A percentile compares a stretch with the other conserved stretches of the same genome.
These are phyloP conservation scores for Kryptolebias ocellatus DNA, from an alignment of 2,797 vertebrate species.

Conservation along the genomic window DNA sequence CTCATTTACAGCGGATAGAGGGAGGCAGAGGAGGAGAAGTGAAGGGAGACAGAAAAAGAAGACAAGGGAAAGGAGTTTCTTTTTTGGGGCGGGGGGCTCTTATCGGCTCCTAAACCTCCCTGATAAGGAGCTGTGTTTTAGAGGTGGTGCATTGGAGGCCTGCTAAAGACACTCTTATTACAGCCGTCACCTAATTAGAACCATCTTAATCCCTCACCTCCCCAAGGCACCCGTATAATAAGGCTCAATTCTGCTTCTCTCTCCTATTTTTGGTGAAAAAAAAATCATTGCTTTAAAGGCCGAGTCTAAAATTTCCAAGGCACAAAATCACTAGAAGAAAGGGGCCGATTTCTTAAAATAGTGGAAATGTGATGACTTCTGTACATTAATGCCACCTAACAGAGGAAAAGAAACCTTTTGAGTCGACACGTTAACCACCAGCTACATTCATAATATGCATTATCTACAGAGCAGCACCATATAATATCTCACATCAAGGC, in stretches of 20 bases:
- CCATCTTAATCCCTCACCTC: conserved; percentile 83
- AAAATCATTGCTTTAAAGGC: conserved; percentile 78
- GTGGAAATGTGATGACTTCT: conserved; percentile 44
- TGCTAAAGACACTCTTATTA: conserved; percentile 84
- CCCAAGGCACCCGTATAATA: conserved; percentile 82
- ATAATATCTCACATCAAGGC: conserved; percentile 74
- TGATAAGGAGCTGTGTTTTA: conserved; percentile 78
- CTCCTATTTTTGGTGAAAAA: conserved; percentile 76
- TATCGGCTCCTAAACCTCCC: conserved; percentile 76
- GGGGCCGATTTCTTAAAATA: conserved; percentile 42
- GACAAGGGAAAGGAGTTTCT: conserved; percentile 40
- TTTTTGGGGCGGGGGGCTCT: conserved; percentile 35
- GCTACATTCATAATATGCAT: conserved; percentile 66
- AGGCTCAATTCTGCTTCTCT: conserved; percentile 79
- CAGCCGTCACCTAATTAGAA: conserved; percentile 86
- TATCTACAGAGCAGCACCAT: conserved; percentile 64
- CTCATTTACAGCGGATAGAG: conserved; percentile 79
- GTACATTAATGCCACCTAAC: conserved; percentile 39
- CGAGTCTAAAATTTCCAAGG: conserved; percentile 70
- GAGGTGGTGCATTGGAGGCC: conserved; percentile 72
- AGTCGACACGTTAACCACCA: conserved; percentile 51
- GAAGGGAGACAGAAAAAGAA: conserved; percentile 51
- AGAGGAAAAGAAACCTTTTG: conserved; percentile 29
- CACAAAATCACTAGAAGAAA: conserved; percentile 66
- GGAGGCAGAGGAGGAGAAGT: conserved; percentile 72